phyloP scores from a whole-genome alignment of 2,113 vertebrate genomes.

The Poecile atricapillus region DNA sequence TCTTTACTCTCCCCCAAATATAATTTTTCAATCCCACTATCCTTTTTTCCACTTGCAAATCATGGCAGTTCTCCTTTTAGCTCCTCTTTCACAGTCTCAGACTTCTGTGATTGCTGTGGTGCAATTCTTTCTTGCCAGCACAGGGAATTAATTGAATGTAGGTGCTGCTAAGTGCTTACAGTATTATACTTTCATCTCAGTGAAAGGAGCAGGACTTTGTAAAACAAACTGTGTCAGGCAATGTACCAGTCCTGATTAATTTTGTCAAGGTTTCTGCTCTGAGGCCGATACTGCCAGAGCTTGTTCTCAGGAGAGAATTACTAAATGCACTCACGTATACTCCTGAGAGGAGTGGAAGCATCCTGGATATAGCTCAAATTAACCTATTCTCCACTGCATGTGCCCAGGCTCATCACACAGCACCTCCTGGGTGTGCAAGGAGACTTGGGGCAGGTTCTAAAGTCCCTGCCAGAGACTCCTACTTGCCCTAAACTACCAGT shows the following conservation, averaged over 20 bases:
- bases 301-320: constrained; percentile 8
- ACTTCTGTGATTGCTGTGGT: not conserved
- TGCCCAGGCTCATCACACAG: not conserved
- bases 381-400: not conserved
- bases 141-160: not conserved
- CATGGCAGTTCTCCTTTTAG: not conserved
- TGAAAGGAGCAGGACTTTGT: constrained; percentile 10
- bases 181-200: not conserved
- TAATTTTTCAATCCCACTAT: not conserved
- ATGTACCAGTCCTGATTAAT: constrained; percentile 50
- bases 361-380: constrained; percentile 6
- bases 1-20: not conserved
- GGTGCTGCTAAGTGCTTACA: constrained; percentile 4
- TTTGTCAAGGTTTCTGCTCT: constrained; percentile 46
- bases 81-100: not conserved
- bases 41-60: not conserved
- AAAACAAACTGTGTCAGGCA: constrained; percentile 57
- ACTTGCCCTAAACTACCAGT: not conserved
- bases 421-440: not conserved
- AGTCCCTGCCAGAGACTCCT: not conserved
- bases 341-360: constrained; percentile 14
- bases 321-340: not conserved
- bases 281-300: not conserved
- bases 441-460: not conserved
- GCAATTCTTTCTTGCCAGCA: not conserved